phyloP scores from a whole-genome alignment of 35 echinoderm and acorn worm genomes.

The Ophioderma brevispina region DNA sequence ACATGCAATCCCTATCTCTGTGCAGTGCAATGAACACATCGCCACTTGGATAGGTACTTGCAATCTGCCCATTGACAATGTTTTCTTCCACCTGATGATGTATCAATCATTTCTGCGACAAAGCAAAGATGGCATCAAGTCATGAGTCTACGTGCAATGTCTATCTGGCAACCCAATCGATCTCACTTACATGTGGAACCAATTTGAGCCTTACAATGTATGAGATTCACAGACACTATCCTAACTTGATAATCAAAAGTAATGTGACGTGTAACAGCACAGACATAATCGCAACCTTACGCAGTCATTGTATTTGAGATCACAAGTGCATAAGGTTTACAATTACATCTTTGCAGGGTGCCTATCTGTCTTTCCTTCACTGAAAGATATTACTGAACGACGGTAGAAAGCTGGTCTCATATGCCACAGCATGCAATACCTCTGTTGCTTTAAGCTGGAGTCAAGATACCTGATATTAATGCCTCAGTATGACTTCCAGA shows the following conservation, averaged over 20 bases:
- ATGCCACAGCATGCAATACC: background rate
- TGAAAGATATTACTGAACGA: background rate
- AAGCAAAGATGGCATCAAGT: background rate
- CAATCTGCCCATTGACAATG: background rate
- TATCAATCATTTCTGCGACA: background rate
- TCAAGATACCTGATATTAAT: background rate
- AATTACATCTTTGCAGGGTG: constrained; percentile 10
- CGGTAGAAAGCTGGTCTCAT: background rate
- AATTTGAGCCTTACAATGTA: background rate
- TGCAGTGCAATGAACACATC: background rate
- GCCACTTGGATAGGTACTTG: background rate
- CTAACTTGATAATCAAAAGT: background rate
- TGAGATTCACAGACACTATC: background rate
- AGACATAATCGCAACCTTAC: constrained; percentile 3
- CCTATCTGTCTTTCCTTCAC: background rate
- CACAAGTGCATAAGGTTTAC: background rate
- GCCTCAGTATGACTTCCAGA: background rate
- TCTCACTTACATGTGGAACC: background rate
- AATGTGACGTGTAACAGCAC: background rate
- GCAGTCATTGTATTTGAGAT: background rate
- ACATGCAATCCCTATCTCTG: background rate
- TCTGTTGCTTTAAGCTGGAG: background rate
- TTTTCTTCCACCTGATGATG: background rate
- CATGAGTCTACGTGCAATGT: background rate
- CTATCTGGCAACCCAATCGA: background rate